phyloP scores from a whole-genome alignment of 2,797 vertebrate species.

The Urosaurus nigricauda region DNA sequence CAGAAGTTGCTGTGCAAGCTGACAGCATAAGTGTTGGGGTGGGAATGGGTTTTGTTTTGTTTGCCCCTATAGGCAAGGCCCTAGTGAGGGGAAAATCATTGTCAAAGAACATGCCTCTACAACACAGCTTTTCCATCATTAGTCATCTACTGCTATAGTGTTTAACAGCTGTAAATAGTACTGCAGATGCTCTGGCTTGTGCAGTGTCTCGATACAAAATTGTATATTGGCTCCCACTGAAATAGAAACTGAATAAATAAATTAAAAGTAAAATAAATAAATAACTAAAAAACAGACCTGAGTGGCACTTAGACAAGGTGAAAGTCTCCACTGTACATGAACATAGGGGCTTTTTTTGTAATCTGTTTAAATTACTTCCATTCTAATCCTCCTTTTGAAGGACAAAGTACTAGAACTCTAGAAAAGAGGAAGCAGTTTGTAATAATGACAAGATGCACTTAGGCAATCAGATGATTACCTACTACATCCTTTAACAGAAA shows the following conservation, averaged over 20 bases:
- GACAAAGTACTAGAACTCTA: conserved; percentile 42
- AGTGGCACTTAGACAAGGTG: conserved; percentile 20
- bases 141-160: neutral
- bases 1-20: too few relatives aligned
- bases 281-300: neutral
- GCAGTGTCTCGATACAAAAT: neutral
- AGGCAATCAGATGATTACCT: conserved; percentile 44
- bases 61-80: too few relatives aligned
- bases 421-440: conserved; percentile 32
- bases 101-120: neutral
- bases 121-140: neutral
- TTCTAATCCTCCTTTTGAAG: conserved; percentile 28
- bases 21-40: too few relatives aligned
- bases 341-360: neutral
- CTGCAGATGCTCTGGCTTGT: neutral
- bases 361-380: conserved; percentile 25
- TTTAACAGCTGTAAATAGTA: neutral
- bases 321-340: conserved; percentile 11
- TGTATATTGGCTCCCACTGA: neutral
- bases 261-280: neutral
- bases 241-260: neutral
- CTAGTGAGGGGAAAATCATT: neutral
- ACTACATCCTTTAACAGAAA: conserved; percentile 27
- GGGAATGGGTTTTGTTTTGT: too few relatives aligned
- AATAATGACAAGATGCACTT: conserved; percentile 43